phyloP scores from a whole-genome alignment of 2,113 vertebrate genomes.

The Orientallactaga bullata region DNA sequence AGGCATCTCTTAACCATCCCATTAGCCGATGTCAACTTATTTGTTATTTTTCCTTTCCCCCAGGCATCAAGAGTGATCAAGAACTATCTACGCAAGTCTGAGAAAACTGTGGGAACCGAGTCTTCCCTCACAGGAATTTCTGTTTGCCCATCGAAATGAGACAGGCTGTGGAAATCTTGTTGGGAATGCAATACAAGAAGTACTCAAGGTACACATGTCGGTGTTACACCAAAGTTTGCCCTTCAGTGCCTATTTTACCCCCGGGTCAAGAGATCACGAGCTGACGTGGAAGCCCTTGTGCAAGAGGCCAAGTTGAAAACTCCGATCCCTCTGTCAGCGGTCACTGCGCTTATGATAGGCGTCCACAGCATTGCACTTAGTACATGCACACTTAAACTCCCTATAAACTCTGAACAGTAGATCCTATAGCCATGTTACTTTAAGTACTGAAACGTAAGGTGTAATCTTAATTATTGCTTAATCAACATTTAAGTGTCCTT shows the following conservation, averaged over 20 bases:
- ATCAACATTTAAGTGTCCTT: not conserved
- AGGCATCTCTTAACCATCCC: not conserved
- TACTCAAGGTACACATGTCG: not conserved
- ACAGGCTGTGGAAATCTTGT: not conserved
- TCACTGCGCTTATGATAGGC: slow-evolving; percentile 19
- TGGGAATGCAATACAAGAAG: not conserved
- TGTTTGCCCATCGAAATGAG: not conserved
- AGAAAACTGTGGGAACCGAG: not conserved
- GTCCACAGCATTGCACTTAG: not conserved
- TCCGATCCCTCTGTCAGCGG: not conserved
- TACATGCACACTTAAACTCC: slow-evolving; percentile 50
- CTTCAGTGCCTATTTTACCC: slow-evolving; percentile 30
- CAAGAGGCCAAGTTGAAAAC: slow-evolving; percentile 60
- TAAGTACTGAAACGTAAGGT: slow-evolving; percentile 14
- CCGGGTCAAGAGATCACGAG: slow-evolving; percentile 9
- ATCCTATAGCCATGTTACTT: not conserved
- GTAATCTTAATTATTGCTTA: not conserved
- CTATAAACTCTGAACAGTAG: slow-evolving; percentile 17
- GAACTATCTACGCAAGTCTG: not conserved
- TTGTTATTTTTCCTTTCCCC: not conserved
- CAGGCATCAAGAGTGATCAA: slow-evolving; percentile 66
- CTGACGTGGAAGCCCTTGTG: not conserved
- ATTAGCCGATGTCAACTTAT: not conserved
- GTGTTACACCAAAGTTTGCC: slow-evolving; percentile 17
- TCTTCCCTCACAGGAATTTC: not conserved